A percentile compares a stretch with the other conserved stretches of the same genome.
Conservation (phyloP, 2,113 vertebrate genomes). For the Nestor notabilis region DNA sequence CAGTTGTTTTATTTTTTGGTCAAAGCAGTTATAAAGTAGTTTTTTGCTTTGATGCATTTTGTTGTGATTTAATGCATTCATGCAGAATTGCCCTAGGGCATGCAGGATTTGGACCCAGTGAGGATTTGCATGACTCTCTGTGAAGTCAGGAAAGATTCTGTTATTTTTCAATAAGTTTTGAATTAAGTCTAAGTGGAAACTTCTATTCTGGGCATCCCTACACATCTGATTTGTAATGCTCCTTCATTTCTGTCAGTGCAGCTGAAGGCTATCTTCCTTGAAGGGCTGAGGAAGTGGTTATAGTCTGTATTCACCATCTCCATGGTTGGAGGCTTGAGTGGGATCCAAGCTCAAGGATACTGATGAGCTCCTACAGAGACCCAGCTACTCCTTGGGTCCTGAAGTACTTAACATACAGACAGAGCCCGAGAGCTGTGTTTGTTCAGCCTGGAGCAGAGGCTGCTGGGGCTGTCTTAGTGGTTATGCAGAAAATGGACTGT, state of each 20-base stretch:
- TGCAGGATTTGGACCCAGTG: neutral
- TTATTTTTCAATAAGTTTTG: neutral
- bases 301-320: neutral
- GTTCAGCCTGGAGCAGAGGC: neutral
- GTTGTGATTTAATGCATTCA: neutral
- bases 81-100: neutral
- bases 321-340: neutral
- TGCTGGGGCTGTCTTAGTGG: neutral
- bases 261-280: neutral
- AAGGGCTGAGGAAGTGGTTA: neutral
- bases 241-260: neutral
- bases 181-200: neutral
- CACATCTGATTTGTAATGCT: neutral
- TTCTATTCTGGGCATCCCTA: neutral
- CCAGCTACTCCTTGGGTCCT: neutral
- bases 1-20: neutral
- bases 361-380: neutral
- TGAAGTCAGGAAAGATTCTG: neutral
- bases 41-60: slow-evolving; percentile 6
- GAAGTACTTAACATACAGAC: neutral
- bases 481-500: neutral
- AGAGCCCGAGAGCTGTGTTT: neutral
- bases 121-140: neutral
- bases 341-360: neutral
- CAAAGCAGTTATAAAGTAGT: neutral